Base-by-base conservation (phyloP, 2,888 invertebrate species). In the Antitype chi region DNA sequence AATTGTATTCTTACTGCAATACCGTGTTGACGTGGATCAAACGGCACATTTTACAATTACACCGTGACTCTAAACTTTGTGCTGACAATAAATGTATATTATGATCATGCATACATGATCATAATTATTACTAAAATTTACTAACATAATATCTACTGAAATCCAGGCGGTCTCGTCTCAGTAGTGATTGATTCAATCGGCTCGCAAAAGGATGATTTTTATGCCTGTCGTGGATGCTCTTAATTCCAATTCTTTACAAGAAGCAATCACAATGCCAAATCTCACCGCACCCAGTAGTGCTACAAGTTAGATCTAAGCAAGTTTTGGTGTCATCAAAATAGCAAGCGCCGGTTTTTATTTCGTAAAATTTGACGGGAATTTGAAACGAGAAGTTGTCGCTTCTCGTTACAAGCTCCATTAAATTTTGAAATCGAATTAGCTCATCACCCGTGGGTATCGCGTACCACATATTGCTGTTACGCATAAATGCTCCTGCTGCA, bases 401-500 rank as follows among this genome's bases (percentile, higher is more conserved):
- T 25, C 17, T 57, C 28, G 52, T 43, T 73, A 2, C 23, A 38
- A 8, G 28, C 32, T 53, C 20, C 47, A 63, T 28, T 74, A 47
- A 74, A 25, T 53, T 69, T 28, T 57, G n/a, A 32, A 59, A 75
- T 43, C 32, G 8, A 62, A 32, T 75, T 74, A 62, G 17, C 17
- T n/a, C n/a, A 20, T 69, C 23, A 49, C 28, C 38, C 53, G 62
- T 23, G 2, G 1, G 4, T 67, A 52, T 62, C 52, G 9, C 47
- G 25, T 32, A 71, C 13, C 38, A 79, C 28, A 49, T 55, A 52
- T 23, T 69, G 15, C 38, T 53, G 9, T 62, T 55, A 62, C 32
- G 9, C n/a, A 25, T n/a, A n/a, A n/a, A 63, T 49, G 47, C 7
- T 23, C 52, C 52, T n/a, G n/a, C 17, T 57, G 63, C 20, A 52